These are phyloP conservation scores for Polymixis flavicincta DNA, from an alignment of 2,888 invertebrate genomes.

Conservation along the genomic window DNA sequence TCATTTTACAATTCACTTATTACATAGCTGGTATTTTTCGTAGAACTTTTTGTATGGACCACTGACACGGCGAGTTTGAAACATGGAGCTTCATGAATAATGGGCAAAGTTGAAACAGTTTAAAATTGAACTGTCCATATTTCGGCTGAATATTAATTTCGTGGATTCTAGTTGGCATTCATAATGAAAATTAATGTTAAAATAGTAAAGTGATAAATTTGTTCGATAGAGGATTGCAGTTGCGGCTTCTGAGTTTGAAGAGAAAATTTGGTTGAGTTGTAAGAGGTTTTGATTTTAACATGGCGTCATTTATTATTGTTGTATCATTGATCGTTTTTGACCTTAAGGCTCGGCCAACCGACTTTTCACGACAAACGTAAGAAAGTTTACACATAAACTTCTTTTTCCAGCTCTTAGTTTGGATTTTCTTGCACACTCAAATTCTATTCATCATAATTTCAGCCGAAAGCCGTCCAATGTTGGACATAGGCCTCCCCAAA, in stretches of 20 bases:
- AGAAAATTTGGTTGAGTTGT: conserved; percentile 10
- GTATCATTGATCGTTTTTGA: too few species aligned
- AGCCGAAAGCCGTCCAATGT: too few species aligned
- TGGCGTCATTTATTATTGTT: too few species aligned
- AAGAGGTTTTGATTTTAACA: not conserved
- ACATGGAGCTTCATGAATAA: conserved; percentile 82
- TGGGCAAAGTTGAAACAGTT: conserved; percentile 85
- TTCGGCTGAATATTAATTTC: conserved; percentile 83
- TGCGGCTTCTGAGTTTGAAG: not conserved
- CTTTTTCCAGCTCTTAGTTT: too few species aligned
- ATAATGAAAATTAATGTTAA: conserved; percentile 71
- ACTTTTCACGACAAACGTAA: too few species aligned
- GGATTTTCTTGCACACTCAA: too few species aligned
- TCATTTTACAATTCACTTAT: conserved; percentile 61
- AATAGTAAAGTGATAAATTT: conserved; percentile 57
- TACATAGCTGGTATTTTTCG: conserved; percentile 61
- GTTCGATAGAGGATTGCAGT: conserved; percentile 22
- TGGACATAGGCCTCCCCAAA: too few species aligned
- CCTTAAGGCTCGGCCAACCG: too few species aligned
- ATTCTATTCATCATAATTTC: too few species aligned
- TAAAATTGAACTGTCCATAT: conserved; percentile 83
- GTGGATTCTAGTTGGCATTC: conserved; percentile 75
- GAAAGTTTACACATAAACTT: too few species aligned
- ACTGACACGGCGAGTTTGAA: conserved; percentile 78
- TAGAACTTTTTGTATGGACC: conserved; percentile 77